These are phyloP conservation scores for Hypomecis punctinalis DNA, from an alignment of 2,888 invertebrate species.

Conservation along the genomic window DNA sequence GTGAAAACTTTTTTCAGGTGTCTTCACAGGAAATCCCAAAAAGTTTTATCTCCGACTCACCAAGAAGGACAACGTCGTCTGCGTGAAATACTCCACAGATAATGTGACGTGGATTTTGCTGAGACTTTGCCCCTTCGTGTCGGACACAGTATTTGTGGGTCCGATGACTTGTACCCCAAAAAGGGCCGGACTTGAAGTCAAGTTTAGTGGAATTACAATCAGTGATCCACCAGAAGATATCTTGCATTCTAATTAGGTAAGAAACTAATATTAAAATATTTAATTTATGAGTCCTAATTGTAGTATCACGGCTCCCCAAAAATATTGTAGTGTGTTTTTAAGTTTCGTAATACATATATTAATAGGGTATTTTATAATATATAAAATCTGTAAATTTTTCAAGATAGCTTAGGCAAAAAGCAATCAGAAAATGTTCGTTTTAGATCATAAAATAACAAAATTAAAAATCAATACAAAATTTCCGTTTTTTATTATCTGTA, in stretches of 20 bases:
- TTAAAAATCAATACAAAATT: no score
- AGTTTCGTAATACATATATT: no score
- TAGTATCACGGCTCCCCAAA: no score
- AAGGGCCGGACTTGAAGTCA: constrained; percentile 59
- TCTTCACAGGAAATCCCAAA: constrained; percentile 63
- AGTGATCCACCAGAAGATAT: constrained; percentile 61
- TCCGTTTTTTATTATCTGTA: no score
- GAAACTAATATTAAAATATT: no score
- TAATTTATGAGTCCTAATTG: no score
- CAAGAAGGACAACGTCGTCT: constrained; percentile 57
- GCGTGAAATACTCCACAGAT: constrained; percentile 71
- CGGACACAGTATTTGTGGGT: constrained; percentile 58
- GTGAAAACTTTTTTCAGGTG: constrained; percentile 55
- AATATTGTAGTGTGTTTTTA: no score
- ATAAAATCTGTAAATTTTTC: no score
- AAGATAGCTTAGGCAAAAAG: no score
- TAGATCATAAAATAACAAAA: no score
- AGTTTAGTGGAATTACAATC: constrained; percentile 59
- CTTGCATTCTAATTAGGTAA: constrained; percentile 68
- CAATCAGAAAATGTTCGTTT: no score
- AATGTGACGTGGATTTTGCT: constrained; percentile 62
- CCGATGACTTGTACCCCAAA: constrained; percentile 69
- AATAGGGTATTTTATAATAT: no score
- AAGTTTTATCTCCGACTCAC: constrained; percentile 71
- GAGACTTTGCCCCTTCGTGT: constrained; percentile 61